Base-by-base conservation (phyloP, 2,888 invertebrate genomes). In the Sinohyriopsis cumingii region DNA sequence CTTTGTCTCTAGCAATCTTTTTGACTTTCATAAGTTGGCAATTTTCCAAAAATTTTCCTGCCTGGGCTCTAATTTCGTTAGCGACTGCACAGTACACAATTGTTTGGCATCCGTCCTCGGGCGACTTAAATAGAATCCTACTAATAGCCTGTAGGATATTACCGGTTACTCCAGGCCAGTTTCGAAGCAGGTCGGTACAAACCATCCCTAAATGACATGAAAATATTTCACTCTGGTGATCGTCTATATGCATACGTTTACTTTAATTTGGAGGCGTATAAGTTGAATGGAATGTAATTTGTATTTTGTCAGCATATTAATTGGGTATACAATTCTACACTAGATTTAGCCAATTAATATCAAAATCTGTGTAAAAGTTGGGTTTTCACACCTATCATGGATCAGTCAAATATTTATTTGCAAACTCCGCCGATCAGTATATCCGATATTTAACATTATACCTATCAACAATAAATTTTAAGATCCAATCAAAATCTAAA, bases 51-150 rank as follows among this genome's bases (percentile, higher is more conserved):
- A 83, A 68, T 72, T 77, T 80, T n/a, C 87, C 88, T 3, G 85
- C 84, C 61, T 82, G 74, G 24, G 83, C 82, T 24, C 81, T 74
- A 7, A 87, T 73, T 12, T 84, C 81, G 65, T 86, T 85, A 9
- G 78, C 83, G 3, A 86, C 84, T n/a, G 85, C 85, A 64, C 85
- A 85, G 76, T 84, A 83, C 7, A 87, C 81, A 55, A 87, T 78
- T 20, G 85, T 84, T 72, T 87, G 88, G 54, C 85, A 83, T 9
- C 87, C 88, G 28, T 85, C 84, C 56, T 86, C 86, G 1, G 87
- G 84, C 5, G 82, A 76, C 67, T 87, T 86, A 77, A 87, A 88
- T 67, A 87, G 75, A 25, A 88, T 67, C 55, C 82, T 78, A 0
- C 83, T 72, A 57, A 77, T 74, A 28, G 77, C 78, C 12, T 87